These are phyloP conservation scores for Dusona sp. DNA, from an alignment of 2,888 invertebrate genomes.

Conservation along the genomic window DNA sequence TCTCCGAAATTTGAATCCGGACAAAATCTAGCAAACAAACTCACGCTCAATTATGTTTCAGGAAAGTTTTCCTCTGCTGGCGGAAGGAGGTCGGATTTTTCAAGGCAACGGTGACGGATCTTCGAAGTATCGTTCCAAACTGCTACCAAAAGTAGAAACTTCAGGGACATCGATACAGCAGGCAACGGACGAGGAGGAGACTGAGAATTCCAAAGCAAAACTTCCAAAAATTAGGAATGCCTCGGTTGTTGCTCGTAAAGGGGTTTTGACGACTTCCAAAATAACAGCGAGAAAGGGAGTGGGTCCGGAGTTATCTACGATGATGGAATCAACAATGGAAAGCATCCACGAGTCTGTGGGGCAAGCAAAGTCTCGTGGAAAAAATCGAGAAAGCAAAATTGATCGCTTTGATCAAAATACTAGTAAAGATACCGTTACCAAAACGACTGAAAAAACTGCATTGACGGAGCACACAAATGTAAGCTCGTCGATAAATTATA, in stretches of 20 bases:
- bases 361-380: not conserved
- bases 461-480: not conserved
- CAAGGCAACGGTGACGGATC: not conserved
- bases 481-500: not conserved
- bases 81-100: constrained; percentile 39
- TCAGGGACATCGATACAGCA: not conserved
- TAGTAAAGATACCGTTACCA: not conserved
- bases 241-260: constrained; percentile 65
- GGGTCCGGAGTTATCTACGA: constrained; percentile 14
- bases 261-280: constrained; percentile 44
- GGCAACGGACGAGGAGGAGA: constrained; percentile 28
- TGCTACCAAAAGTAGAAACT: not conserved
- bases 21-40: not conserved
- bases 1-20: too few species aligned
- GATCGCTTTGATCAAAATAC: not conserved
- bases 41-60: constrained; percentile 12
- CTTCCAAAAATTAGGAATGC: constrained; percentile 60
- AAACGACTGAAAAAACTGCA: not conserved
- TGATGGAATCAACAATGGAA: constrained; percentile 22
- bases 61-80: constrained; percentile 22
- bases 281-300: constrained; percentile 67
- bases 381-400: not conserved
- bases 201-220: constrained; percentile 46
- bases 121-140: not conserved
- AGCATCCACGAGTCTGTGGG: constrained; percentile 18